Conservation (phyloP, 1,140 invertebrate species). For the Drosophila serrata region DNA sequence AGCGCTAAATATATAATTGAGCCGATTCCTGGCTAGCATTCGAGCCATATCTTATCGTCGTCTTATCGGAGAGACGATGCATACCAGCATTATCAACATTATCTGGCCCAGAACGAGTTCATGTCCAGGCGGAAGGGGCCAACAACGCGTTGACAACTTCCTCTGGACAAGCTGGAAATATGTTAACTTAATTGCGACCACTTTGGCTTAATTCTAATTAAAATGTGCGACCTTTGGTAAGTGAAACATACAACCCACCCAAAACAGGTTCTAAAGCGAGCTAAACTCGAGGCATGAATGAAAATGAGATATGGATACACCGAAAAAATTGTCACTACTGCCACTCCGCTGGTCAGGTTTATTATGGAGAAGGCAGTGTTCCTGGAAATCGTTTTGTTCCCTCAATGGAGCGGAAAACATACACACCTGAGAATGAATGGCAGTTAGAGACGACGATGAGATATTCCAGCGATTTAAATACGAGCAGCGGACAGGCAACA, state of each 20-base stretch:
- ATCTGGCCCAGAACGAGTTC: neutral
- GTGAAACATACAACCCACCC: slow-evolving; percentile 9
- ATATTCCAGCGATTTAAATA: slow-evolving; percentile 38
- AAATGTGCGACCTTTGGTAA: slow-evolving; percentile 41
- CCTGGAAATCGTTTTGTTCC: slow-evolving; percentile 45
- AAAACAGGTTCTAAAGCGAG: slow-evolving; percentile 55
- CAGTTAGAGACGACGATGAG: slow-evolving; percentile 19
- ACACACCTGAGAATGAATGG: slow-evolving; percentile 37
- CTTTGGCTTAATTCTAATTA: slow-evolving; percentile 59
- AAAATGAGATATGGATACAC: slow-evolving; percentile 53
- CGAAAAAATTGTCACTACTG: slow-evolving; percentile 49
- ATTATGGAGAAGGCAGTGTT: slow-evolving; percentile 39
- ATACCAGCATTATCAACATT: slow-evolving; percentile 22
- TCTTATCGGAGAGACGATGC: slow-evolving; percentile 47
- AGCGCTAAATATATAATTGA: slow-evolving; percentile 67
- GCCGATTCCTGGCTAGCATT: slow-evolving; percentile 15
- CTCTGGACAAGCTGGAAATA: slow-evolving; percentile 41
- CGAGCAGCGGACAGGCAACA: slow-evolving; percentile 16
- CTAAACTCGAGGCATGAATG: slow-evolving; percentile 58
- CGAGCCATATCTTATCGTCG: slow-evolving; percentile 46
- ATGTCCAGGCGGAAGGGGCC: slow-evolving; percentile 43
- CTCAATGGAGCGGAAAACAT: slow-evolving; percentile 30
- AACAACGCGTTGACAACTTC: slow-evolving; percentile 69
- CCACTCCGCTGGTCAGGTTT: slow-evolving; percentile 21
- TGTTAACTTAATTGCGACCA: slow-evolving; percentile 58